phyloP scores from a whole-genome alignment of 2,113 vertebrate genomes.

The Peromyscus maniculatus region DNA sequence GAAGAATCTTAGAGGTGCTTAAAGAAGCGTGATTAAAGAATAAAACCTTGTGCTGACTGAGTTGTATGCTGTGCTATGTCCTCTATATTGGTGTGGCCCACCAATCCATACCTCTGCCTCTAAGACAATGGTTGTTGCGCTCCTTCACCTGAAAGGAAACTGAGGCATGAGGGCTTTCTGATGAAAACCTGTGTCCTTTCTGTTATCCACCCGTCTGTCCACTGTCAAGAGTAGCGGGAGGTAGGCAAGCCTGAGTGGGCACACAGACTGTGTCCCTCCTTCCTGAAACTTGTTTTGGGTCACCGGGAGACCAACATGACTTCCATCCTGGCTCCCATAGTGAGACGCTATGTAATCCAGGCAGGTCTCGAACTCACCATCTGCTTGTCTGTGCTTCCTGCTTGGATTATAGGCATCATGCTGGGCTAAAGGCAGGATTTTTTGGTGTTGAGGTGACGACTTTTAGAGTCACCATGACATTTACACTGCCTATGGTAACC shows the following conservation, averaged over 20 bases:
- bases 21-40: not conserved
- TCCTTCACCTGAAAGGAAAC: not conserved
- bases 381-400: too few relatives aligned
- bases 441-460: conserved; percentile 5
- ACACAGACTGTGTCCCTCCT: not conserved
- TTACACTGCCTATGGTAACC: not conserved
- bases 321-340: not conserved
- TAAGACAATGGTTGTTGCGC: not conserved
- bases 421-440: not conserved
- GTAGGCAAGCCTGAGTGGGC: not conserved
- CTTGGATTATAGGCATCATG: not conserved
- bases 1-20: not conserved
- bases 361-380: not conserved
- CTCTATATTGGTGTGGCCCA: not conserved
- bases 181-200: not conserved
- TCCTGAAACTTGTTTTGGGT: not conserved
- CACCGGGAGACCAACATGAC: not conserved
- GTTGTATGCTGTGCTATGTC: too few relatives aligned
- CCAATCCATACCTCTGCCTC: not conserved
- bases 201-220: not conserved
- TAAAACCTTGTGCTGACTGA: not conserved
- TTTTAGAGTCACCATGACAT: not conserved
- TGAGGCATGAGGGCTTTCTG: not conserved
- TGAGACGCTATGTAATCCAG: not conserved
- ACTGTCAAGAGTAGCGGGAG: not conserved